Conservation (phyloP, 1,140 invertebrate genomes). For the Trachymyrmex cornetzi region DNA sequence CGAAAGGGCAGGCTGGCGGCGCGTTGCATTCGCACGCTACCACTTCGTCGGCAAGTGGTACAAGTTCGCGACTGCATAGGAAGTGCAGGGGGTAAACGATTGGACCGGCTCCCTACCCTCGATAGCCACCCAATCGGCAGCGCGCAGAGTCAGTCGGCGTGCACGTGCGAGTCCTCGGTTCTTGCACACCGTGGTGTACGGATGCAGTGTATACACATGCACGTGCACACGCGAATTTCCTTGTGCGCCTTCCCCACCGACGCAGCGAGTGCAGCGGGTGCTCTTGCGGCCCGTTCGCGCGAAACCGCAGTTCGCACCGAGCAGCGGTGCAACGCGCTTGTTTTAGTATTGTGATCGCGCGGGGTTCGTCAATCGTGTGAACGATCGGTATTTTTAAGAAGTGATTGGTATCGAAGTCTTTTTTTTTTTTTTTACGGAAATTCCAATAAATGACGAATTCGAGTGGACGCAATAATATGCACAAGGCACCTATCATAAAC, state of each 20-base stretch:
- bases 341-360: constrained; percentile 21
- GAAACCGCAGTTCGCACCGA: constrained; percentile 71
- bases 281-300: constrained; percentile 44
- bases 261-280: constrained; percentile 50
- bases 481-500: too few species aligned
- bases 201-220: constrained; percentile 13
- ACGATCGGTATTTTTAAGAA: constrained; percentile 14
- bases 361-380: background rate
- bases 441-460: background rate
- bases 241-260: constrained; percentile 61
- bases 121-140: constrained; percentile 71
- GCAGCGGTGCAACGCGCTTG: constrained; percentile 69
- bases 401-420: background rate
- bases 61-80: constrained; percentile 62
- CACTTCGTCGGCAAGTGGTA: constrained; percentile 36
- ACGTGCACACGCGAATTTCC: constrained; percentile 38
- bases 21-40: constrained; percentile 46
- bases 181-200: background rate
- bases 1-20: constrained; percentile 24
- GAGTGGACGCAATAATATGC: too few species aligned
- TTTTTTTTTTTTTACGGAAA: background rate
- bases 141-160: constrained; percentile 71
- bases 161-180: constrained; percentile 15
- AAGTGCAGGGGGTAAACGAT: constrained; percentile 57
- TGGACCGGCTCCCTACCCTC: constrained; percentile 67